phyloP scores from a whole-genome alignment of 2,113 vertebrate genomes.

The Vulpes vulpes region DNA sequence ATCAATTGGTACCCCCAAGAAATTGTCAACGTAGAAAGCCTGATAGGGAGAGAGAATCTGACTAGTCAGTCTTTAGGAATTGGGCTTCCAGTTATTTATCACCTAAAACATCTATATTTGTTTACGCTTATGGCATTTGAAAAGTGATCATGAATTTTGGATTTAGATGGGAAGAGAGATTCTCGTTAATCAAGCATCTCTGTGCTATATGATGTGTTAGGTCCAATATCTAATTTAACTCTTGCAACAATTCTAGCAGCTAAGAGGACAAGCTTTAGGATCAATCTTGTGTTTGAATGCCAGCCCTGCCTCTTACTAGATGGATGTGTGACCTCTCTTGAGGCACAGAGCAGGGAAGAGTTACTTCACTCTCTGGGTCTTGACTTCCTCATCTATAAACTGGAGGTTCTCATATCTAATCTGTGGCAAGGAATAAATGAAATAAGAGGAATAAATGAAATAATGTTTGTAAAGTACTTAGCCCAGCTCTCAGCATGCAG shows the following conservation, averaged over 20 bases:
- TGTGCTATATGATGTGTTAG: neutral
- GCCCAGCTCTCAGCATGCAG: neutral
- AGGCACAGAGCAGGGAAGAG: no score
- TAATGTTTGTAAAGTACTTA: neutral
- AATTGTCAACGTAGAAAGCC: neutral
- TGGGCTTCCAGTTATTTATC: neutral
- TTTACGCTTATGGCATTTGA: neutral
- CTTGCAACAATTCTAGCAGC: neutral
- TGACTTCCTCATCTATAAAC: neutral
- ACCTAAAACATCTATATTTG: neutral
- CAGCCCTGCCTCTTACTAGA: neutral
- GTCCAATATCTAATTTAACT: neutral
- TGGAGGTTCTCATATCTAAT: neutral
- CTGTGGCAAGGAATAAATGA: neutral
- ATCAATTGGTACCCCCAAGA: neutral
- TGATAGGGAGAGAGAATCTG: neutral
- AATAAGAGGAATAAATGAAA: slow-evolving; percentile 8
- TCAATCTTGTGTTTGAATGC: neutral
- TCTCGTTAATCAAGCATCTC: neutral
- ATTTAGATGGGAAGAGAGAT: neutral
- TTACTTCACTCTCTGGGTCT: neutral
- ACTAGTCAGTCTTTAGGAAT: neutral
- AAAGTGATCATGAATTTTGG: neutral
- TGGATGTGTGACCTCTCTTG: neutral
- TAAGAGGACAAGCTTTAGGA: neutral